These are phyloP conservation scores for Colossoma macropomum DNA, from an alignment of 2,113 vertebrate species.

Conservation along the genomic window DNA sequence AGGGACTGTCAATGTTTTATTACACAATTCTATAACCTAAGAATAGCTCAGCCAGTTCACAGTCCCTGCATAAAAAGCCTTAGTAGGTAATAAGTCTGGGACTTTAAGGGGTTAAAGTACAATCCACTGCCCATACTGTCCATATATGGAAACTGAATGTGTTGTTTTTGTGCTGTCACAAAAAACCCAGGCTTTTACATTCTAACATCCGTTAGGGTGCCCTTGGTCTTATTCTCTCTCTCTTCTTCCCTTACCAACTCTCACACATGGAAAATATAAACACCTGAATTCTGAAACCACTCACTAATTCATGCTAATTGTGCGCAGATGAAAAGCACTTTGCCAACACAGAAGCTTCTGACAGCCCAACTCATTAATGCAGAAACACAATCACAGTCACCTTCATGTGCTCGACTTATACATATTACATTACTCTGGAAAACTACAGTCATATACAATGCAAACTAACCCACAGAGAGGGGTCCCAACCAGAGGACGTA, in stretches of 20 bases:
- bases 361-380: constrained; percentile 12
- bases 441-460: constrained; percentile 20
- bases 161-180: too few relatives aligned
- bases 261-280: neutral
- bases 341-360: neutral
- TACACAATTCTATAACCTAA: too few relatives aligned
- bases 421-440: constrained; percentile 15
- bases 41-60: too few relatives aligned
- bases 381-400: constrained; percentile 15
- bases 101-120: too few relatives aligned
- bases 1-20: too few relatives aligned
- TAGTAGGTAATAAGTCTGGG: too few relatives aligned
- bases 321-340: neutral
- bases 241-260: neutral
- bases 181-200: too few relatives aligned
- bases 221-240: neutral
- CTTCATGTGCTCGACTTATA: constrained; percentile 12
- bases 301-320: neutral
- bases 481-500: neutral
- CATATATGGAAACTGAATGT: too few relatives aligned
- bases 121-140: too few relatives aligned
- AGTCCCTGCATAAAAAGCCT: too few relatives aligned
- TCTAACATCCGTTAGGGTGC: neutral
- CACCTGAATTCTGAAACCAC: neutral
- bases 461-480: constrained; percentile 11